Evolutionary conservation across 2,113 vertebrate genomes (phyloP).

Genomic region (Phylloscopus whistleri): DNA sequence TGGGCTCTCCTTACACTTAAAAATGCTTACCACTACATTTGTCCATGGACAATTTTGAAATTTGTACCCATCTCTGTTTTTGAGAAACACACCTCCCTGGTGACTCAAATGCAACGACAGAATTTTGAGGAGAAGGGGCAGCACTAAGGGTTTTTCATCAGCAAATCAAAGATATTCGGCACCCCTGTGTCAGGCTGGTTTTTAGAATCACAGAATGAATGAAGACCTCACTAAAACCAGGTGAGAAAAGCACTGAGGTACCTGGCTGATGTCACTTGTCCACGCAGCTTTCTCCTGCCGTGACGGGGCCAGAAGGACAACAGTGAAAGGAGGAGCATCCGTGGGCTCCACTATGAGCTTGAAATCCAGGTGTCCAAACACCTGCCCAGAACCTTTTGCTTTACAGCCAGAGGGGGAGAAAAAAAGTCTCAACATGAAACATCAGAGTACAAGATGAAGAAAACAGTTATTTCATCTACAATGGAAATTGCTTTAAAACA

Average conservation of each 20-base stretch:
- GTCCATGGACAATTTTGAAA: not conserved
- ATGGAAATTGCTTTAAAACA: not conserved
- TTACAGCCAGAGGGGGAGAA: not conserved
- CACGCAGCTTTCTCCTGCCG: slow-evolving; percentile 97
- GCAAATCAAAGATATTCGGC: not conserved
- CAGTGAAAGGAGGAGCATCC: slow-evolving; percentile 87
- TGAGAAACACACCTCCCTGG: not conserved
- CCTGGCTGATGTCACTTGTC: slow-evolving; percentile 99
- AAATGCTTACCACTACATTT: not conserved
- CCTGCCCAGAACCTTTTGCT: slow-evolving; percentile 89
- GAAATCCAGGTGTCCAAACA: slow-evolving; percentile 96
- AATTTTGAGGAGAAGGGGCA: not conserved
- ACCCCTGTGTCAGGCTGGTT: not conserved
- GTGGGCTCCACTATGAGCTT: slow-evolving; percentile 91
- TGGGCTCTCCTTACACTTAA: not conserved
- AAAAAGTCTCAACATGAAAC: not conserved
- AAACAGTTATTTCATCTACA: not conserved
- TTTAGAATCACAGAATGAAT: not conserved
- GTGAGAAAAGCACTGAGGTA: slow-evolving; percentile 41
- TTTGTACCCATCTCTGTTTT: not conserved
- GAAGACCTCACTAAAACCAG: not conserved
- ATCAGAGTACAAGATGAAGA: not conserved
- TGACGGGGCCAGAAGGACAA: slow-evolving; percentile 90
- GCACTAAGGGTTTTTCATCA: not conserved
- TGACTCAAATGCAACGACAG: not conserved